Conservation (phyloP, 2,113 vertebrate species). For the Nycticebus coucang region DNA sequence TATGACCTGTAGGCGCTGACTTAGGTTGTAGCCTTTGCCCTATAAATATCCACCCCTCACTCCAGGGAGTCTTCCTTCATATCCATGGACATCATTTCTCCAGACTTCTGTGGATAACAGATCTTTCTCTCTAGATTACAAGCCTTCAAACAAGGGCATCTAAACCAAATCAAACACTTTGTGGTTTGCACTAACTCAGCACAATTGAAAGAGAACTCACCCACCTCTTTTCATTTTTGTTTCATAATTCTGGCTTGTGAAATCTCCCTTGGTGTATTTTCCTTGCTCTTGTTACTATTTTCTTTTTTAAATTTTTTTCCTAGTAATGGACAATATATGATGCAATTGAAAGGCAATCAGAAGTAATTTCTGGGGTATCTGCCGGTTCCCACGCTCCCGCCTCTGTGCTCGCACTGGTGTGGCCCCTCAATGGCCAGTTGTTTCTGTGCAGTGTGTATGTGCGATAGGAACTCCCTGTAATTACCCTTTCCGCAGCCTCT, state of each 20-base stretch:
- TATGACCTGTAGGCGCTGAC: not conserved
- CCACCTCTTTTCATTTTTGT: not conserved
- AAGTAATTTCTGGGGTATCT: not conserved
- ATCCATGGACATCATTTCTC: not conserved
- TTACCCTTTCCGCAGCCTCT: constrained; percentile 82
- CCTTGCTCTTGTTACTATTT: not conserved
- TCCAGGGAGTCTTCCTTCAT: not conserved
- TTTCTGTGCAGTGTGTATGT: constrained; percentile 38
- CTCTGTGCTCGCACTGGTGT: not conserved
- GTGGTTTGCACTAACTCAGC: not conserved
- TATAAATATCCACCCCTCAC: not conserved
- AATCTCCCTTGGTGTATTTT: not conserved
- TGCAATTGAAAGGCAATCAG: not conserved
- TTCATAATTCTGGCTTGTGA: not conserved
- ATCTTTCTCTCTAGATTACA: not conserved
- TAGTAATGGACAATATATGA: not conserved
- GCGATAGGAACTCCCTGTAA: constrained; percentile 80
- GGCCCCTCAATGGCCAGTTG: constrained; percentile 63
- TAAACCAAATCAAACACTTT: not conserved
- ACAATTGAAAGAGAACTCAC: not conserved
- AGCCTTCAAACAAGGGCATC: not conserved
- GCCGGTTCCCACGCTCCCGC: not conserved
- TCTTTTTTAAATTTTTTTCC: not conserved
- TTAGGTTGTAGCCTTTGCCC: not conserved
- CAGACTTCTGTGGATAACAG: not conserved